A percentile compares a stretch with the other conserved stretches of the same genome.
Conservation (phyloP, 2,888 invertebrate species). For the Automeris io region DNA sequence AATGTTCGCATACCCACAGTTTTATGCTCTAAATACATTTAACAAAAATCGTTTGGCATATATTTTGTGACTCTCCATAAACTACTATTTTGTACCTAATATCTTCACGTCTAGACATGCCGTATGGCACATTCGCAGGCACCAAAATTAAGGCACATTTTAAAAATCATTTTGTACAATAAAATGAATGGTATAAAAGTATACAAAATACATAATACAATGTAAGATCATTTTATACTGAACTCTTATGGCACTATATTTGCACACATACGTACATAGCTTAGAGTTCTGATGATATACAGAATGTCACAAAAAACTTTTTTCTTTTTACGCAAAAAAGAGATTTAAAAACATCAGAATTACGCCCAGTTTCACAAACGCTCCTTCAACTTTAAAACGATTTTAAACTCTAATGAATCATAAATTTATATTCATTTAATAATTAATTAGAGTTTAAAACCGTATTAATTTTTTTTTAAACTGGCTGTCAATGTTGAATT, state of each 20-base stretch:
- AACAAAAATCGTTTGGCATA: slow-evolving; percentile 68
- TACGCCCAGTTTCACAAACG: background rate
- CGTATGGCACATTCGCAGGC: slow-evolving; percentile 55
- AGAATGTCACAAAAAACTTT: slow-evolving; percentile 15
- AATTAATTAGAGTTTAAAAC: background rate
- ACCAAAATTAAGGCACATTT: slow-evolving; percentile 57
- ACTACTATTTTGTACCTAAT: slow-evolving; percentile 62
- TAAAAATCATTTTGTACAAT: slow-evolving; percentile 28
- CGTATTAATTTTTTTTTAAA: background rate
- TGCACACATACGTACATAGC: slow-evolving; percentile 42
- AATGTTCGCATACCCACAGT: slow-evolving; percentile 41
- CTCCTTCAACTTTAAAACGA: too few relatives aligned
- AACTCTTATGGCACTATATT: slow-evolving; percentile 67
- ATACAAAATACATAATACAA: slow-evolving; percentile 20
- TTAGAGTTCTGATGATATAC: slow-evolving; percentile 38
- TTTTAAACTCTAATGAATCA: too few relatives aligned
- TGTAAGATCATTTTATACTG: slow-evolving; percentile 29
- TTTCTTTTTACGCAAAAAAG: background rate
- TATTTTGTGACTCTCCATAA: slow-evolving; percentile 71
- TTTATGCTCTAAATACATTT: slow-evolving; percentile 42
- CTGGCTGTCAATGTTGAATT: background rate
- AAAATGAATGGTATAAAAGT: slow-evolving; percentile 23
- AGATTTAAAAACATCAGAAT: background rate
- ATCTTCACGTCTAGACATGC: slow-evolving; percentile 31
- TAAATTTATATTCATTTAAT: background rate